Base-by-base conservation (phyloP, 2,113 vertebrate genomes). In the Chroicocephalus ridibundus region DNA sequence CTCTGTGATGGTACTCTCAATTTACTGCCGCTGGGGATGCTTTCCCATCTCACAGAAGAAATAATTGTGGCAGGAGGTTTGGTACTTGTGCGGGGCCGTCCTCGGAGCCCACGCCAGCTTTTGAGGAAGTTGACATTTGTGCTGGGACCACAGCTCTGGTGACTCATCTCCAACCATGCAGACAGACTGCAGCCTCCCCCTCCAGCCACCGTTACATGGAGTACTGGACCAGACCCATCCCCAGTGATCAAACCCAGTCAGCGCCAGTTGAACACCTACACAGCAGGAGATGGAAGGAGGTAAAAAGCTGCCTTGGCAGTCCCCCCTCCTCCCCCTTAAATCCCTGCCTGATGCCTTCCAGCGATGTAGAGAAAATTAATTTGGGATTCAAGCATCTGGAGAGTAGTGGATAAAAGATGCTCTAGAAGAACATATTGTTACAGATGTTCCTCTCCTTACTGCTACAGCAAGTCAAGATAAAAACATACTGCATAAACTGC, bases 241-340 rank as follows among this genome's bases (percentile, higher is more conserved):
- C 13, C 34, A 16, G 34, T 18, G 44, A 62, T 25, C 18, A 69
- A 3, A 1, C 21, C 36, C 51, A 44, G 44, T 2, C 0, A 0
- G 5, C 46, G 57, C 47, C 1, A 1, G 5, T 6, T 1, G 3
- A 74, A 86, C 15, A 36, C 25, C 55, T 40, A 5, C 1, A 1
- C 15, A 31, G 3, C 13, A n/a, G 22, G 29, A 64, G 61, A 9
- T 16, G 36, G 40, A 55, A 86, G 72, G 15, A 82, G 69, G 11
- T 22, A 42, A 62, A 57, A 78, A 78, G 24, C 4, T 9, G 1
- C 47, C 16, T 51, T 38, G 14, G 7, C 10, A 71, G 9, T 40
- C 18, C 13, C 5, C 24, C 87, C 27, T 62, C 55, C 24, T 68
- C 3, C 13, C 4, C 5, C 25, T 66, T 79, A 46, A 74, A 88